phyloP scores from a whole-genome alignment of 2,888 invertebrate genomes.

The Platycheirus rosarum region DNA sequence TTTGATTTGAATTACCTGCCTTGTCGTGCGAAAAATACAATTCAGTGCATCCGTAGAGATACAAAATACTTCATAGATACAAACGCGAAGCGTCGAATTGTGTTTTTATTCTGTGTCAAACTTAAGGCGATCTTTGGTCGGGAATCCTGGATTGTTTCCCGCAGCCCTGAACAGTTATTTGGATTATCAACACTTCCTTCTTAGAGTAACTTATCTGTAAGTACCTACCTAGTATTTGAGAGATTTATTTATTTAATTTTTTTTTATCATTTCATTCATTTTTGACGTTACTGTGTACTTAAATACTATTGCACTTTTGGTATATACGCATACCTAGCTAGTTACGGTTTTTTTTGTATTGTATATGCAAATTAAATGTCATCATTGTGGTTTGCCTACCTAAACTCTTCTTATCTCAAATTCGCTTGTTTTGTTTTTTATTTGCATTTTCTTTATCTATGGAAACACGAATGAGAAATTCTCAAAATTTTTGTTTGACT shows the following conservation, averaged over 20 bases:
- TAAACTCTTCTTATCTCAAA: constrained; percentile 28
- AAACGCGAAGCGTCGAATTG: neutral
- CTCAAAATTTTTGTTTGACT: constrained; percentile 15
- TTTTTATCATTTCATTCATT: constrained; percentile 31
- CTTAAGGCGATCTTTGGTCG: neutral
- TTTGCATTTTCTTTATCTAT: constrained; percentile 7
- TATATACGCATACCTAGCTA: neutral
- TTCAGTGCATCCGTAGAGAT: constrained; percentile 35
- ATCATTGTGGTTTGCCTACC: constrained; percentile 36
- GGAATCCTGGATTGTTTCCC: constrained; percentile 27
- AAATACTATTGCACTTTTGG: constrained; percentile 12
- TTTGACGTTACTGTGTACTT: constrained; percentile 1
- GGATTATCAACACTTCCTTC: constrained; percentile 43
- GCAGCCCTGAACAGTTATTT: constrained; percentile 13
- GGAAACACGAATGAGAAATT: constrained; percentile 23
- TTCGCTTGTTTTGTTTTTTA: constrained; percentile 15
- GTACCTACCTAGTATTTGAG: constrained; percentile 21
- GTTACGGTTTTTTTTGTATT: constrained; percentile 5
- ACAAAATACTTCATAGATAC: constrained; percentile 25
- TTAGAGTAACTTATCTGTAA: constrained; percentile 63
- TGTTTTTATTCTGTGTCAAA: constrained; percentile 3
- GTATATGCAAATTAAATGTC: constrained; percentile 33
- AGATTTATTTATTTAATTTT: neutral
- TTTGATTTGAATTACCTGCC: constrained; percentile 40
- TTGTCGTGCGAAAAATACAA: constrained; percentile 34